A percentile compares a stretch with the other conserved stretches of the same genome.
phyloP scores from a whole-genome alignment of 1,140 invertebrate genomes.

The Drosophila grimshawi region DNA sequence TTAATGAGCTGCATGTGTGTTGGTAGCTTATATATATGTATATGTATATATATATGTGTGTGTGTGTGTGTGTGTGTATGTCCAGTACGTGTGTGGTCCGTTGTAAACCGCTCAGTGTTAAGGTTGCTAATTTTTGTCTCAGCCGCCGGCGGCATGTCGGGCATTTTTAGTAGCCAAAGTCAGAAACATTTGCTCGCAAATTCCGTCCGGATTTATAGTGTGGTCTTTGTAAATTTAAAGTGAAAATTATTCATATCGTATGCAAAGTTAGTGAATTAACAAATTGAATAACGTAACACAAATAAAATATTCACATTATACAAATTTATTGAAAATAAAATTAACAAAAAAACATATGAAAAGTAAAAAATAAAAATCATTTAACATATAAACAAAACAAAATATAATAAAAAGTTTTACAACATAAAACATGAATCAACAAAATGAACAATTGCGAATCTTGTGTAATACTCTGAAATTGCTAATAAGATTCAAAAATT shows the following conservation, averaged over 20 bases:
- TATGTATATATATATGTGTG: constrained; percentile 23
- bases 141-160: constrained; percentile 66
- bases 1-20: constrained; percentile 78
- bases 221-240: constrained; percentile 49
- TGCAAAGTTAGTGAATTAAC: constrained; percentile 23
- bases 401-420: not conserved
- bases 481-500: not conserved
- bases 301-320: constrained; percentile 12
- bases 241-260: constrained; percentile 39
- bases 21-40: constrained; percentile 20
- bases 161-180: constrained; percentile 65
- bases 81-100: constrained; percentile 44
- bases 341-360: not conserved
- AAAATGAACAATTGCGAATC: constrained; percentile 23
- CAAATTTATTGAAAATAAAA: constrained; percentile 29
- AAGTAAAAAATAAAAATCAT: constrained; percentile 24
- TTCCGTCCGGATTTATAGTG: constrained; percentile 55
- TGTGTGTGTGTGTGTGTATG: constrained; percentile 9
- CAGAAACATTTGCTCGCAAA: constrained; percentile 40
- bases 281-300: constrained; percentile 29
- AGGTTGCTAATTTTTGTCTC: constrained; percentile 73
- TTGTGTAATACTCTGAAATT: not conserved
- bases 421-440: constrained; percentile 14
- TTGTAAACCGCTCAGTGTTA: constrained; percentile 58
- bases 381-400: not conserved